phyloP scores from a whole-genome alignment of 2,113 vertebrate species.

The Anseranas semipalmata region DNA sequence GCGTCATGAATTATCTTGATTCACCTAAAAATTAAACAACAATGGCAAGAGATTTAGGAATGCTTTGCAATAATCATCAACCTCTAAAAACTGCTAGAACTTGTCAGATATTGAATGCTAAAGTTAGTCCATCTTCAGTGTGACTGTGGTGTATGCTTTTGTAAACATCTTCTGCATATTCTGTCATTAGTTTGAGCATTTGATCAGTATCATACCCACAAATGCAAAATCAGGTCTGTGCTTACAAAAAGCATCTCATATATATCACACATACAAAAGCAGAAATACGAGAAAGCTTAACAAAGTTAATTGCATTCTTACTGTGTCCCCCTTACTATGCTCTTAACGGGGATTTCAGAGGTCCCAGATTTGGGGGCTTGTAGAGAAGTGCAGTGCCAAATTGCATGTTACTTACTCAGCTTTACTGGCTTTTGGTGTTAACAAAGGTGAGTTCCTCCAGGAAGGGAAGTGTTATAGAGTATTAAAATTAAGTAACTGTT shows the following conservation, averaged over 20 bases:
- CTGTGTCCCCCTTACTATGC: neutral
- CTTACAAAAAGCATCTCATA: neutral
- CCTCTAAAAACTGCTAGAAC: neutral
- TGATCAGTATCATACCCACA: neutral
- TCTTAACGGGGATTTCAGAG: neutral
- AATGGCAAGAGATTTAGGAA: neutral
- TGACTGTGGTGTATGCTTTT: neutral
- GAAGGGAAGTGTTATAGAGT: neutral
- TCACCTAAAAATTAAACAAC: neutral
- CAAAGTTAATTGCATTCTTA: neutral
- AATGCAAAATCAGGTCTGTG: neutral
- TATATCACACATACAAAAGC: neutral
- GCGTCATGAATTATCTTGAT: neutral
- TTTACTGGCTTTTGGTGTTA: neutral
- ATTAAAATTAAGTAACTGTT: neutral
- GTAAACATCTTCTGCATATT: neutral
- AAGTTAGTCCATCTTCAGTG: neutral
- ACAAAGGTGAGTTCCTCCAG: neutral
- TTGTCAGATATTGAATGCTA: neutral
- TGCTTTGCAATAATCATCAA: neutral
- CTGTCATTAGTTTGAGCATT: neutral
- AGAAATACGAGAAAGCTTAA: neutral
- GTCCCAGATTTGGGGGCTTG: neutral
- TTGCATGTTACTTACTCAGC: neutral
- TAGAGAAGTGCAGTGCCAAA: neutral